These are phyloP conservation scores for Liposcelis brunnea DNA, from an alignment of 2,888 invertebrate genomes.

Conservation along the genomic window DNA sequence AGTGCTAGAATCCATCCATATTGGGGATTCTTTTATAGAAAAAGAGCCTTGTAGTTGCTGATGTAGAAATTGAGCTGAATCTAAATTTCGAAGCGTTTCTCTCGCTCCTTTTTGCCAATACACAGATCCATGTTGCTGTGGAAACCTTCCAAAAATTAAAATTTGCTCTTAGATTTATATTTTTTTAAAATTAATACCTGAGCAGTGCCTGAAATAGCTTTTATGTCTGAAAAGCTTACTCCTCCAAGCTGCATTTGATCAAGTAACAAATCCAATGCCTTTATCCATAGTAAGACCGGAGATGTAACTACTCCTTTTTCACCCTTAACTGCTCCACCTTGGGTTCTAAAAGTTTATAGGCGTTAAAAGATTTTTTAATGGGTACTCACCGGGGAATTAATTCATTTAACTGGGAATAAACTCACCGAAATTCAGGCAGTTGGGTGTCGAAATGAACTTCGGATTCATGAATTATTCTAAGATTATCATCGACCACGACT, in stretches of 20 bases:
- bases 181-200: constrained; percentile 41
- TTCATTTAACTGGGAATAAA: neutral
- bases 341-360: constrained; percentile 36
- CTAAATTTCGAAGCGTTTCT: constrained; percentile 41
- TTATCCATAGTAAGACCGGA: constrained; percentile 88
- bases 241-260: constrained; percentile 65
- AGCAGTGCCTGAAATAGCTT: constrained; percentile 74
- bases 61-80: constrained; percentile 60
- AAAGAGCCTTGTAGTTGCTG: constrained; percentile 69
- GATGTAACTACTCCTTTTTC: constrained; percentile 45
- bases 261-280: constrained; percentile 81
- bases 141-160: constrained; percentile 10
- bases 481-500: constrained; percentile 55
- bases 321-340: constrained; percentile 39
- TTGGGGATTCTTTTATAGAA: constrained; percentile 61
- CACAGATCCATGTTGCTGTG: constrained; percentile 91
- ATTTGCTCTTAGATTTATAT: constrained; percentile 8
- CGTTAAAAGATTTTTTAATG: no score
- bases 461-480: constrained; percentile 57
- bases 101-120: constrained; percentile 77
- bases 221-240: constrained; percentile 67
- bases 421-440: constrained; percentile 78
- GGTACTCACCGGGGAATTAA: constrained; percentile 1
- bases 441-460: constrained; percentile 82
- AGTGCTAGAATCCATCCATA: constrained; percentile 94